Base-by-base conservation (phyloP, 2,888 invertebrate genomes). In the Euzetes globulus region DNA sequence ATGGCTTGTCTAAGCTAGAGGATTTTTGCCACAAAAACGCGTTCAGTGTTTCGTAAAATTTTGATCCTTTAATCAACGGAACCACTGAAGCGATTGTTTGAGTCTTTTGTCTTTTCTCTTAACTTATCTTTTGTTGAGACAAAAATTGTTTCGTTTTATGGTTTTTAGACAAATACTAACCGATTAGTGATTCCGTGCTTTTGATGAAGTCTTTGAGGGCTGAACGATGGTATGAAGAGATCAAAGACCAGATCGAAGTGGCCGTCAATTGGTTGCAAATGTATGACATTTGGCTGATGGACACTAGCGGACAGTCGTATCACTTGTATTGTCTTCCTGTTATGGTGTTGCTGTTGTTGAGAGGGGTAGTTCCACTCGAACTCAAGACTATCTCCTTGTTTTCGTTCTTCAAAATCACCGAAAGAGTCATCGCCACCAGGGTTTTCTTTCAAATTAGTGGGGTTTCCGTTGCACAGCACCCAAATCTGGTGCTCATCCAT, bases 241-340 rank as follows among this genome's bases (percentile, higher is more conserved):
- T 86, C 86, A 78, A 86, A 85, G 6, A 90, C 89, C 79, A 89
- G 84, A 83, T 90, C 90, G 81, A 90, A 90, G 81, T 89, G 88
- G 17, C 89, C 89, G 80, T 89, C 89, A 60, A 90, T 88, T 0
- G 90, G 89, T 80, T 90, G 88, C 1, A 88, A 88, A 81, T 89
- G 88, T 1, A 88, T 88, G 0, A 78, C 75, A 74, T 76, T 72
- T 17, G 60, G 70, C 47, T 75, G 72, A 47, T 65, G 70, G 27
- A 52, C 88, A 88, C 81, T 89, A 88, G 22, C 88, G 87, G 37
- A 89, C 90, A 80, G 89, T 65, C 89, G 83, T 78, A 90, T 89
- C n/a, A 90, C 82, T 70, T 84, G 80, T 68, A 84, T 80, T 13
- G 83, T 83, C 78, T 83, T 83, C 6, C 73, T 55, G 45, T 76